Conservation (phyloP, 2,888 invertebrate species). For the Eupithecia inturbata region DNA sequence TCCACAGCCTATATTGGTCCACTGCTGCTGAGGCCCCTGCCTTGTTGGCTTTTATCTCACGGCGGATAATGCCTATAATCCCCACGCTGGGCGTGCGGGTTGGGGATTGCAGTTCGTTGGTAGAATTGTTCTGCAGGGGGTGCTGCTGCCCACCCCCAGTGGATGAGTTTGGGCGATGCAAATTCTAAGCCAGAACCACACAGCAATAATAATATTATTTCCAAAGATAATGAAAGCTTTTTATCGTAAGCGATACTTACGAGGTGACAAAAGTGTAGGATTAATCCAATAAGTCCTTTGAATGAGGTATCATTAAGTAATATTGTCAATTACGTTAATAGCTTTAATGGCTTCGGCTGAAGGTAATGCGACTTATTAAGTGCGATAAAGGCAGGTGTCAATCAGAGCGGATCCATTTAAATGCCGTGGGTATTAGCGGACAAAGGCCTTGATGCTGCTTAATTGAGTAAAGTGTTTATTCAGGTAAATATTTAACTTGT, state of each 20-base stretch:
- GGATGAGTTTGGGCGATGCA: too few relatives aligned
- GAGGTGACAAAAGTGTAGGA: neutral
- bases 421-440: neutral
- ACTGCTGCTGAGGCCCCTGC: too few relatives aligned
- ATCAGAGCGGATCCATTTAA: neutral
- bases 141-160: too few relatives aligned
- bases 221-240: neutral
- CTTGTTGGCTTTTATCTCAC: too few relatives aligned
- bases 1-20: too few relatives aligned
- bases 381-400: constrained; percentile 8
- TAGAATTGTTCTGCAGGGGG: too few relatives aligned
- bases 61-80: too few relatives aligned
- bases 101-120: too few relatives aligned
- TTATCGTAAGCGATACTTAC: neutral
- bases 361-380: constrained; percentile 12
- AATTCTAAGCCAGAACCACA: too few relatives aligned
- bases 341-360: constrained; percentile 12
- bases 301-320: constrained; percentile 10
- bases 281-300: constrained; percentile 9
- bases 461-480: neutral
- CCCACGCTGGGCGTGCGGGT: too few relatives aligned
- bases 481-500: too few relatives aligned
- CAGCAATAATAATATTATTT: neutral
- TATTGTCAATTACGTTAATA: constrained; percentile 19
- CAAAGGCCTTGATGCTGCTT: neutral